A percentile compares a stretch with the other conserved stretches of the same genome.
Evolutionary conservation across 2,113 vertebrate genomes (phyloP).

Genomic region (Capricornis sumatraensis): DNA sequence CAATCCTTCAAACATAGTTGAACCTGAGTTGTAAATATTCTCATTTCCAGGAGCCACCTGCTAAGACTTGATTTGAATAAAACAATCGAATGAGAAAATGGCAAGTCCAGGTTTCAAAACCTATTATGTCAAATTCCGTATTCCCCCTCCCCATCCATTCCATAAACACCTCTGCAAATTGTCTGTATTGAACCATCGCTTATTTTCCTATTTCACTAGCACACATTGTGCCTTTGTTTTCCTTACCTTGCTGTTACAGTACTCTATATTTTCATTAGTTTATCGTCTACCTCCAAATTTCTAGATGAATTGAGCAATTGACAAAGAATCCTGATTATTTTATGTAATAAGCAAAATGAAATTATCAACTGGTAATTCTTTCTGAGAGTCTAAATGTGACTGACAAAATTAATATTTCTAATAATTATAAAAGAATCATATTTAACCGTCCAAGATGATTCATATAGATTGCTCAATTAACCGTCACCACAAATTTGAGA

Average conservation of each 20-base stretch:
- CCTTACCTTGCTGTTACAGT: neutral
- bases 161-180: neutral
- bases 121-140: neutral
- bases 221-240: neutral
- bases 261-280: neutral
- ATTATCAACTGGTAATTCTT: neutral
- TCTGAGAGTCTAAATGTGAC: neutral
- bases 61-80: neutral
- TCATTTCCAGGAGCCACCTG: neutral
- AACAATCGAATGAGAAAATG: neutral
- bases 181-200: neutral
- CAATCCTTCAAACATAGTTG: neutral
- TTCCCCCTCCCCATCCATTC: neutral
- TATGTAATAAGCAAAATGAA: neutral
- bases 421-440: no score
- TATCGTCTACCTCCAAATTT: neutral
- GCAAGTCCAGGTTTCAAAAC: neutral
- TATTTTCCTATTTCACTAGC: neutral
- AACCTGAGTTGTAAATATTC: neutral
- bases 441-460: no score
- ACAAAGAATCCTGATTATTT: neutral
- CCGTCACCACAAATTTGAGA: no score
- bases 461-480: no score
- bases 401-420: no score
- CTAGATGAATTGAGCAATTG: neutral